Evolutionary conservation across 2,113 vertebrate species (phyloP).

Genomic region (Speoplatyrhinus poulsoni): DNA sequence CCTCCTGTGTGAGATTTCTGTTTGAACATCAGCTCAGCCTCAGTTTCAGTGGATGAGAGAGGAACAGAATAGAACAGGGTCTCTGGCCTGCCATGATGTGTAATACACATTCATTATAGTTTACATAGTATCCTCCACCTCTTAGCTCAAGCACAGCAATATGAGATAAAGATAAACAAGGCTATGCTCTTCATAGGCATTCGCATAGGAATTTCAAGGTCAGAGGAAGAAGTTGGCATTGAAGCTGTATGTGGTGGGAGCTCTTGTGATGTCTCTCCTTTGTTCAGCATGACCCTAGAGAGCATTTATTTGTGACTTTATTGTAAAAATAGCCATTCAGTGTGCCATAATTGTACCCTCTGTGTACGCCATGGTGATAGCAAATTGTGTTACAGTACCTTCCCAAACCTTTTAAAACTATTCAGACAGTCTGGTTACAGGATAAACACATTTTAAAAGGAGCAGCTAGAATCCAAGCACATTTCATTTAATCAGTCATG

Average conservation of each 20-base stretch:
- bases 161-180: constrained; percentile 30
- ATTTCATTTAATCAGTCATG: constrained; percentile 28
- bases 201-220: constrained; percentile 15
- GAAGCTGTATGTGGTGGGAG: not conserved
- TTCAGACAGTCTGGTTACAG: constrained; percentile 19
- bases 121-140: constrained; percentile 48
- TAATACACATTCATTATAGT: constrained; percentile 53
- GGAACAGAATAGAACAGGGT: constrained; percentile 21
- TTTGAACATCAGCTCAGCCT: constrained; percentile 5
- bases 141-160: constrained; percentile 47
- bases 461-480: constrained; percentile 21
- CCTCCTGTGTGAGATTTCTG: not conserved
- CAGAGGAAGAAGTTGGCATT: no score
- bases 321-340: constrained; percentile 14
- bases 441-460: not conserved
- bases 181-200: not conserved
- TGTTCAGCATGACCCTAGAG: constrained; percentile 10
- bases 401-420: constrained; percentile 14
- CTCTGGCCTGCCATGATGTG: constrained; percentile 30
- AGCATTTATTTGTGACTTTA: constrained; percentile 23
- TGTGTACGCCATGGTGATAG: no score
- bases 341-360: no score
- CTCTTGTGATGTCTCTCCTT: no score
- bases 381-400: no score
- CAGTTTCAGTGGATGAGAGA: constrained; percentile 12